Evolutionary conservation across 2,888 invertebrate genomes (phyloP).

Genomic region (Cecidostiba fungosa): DNA sequence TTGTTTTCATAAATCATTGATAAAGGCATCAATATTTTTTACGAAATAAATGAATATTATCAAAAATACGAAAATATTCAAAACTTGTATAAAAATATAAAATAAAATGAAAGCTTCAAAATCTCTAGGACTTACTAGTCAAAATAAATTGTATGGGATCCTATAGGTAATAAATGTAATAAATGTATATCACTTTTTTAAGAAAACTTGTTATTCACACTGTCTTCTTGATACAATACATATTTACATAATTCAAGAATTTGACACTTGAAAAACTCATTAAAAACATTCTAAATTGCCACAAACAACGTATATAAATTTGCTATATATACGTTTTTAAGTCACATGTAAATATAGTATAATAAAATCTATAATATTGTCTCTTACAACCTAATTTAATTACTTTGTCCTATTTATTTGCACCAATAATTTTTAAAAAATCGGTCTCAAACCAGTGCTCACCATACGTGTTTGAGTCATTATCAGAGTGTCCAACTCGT

Average conservation of each 20-base stretch:
- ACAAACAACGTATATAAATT: constrained; percentile 61
- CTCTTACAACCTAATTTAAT: constrained; percentile 54
- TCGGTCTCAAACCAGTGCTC: constrained; percentile 27
- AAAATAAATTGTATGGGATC: background rate
- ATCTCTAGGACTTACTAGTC: background rate
- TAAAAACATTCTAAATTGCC: constrained; percentile 60
- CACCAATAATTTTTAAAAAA: constrained; percentile 52
- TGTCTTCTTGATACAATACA: constrained; percentile 57
- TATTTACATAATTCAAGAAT: constrained; percentile 62
- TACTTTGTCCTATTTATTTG: constrained; percentile 56
- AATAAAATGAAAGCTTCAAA: background rate
- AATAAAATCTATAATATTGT: constrained; percentile 59
- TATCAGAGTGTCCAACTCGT: constrained; percentile 30
- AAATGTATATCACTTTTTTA: constrained; percentile 35
- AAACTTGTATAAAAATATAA: background rate
- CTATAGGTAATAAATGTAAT: background rate
- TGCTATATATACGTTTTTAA: constrained; percentile 48
- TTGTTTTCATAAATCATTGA: background rate
- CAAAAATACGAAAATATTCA: background rate
- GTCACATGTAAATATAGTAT: constrained; percentile 58
- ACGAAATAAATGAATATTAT: background rate
- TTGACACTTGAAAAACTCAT: constrained; percentile 50
- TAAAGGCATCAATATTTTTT: background rate
- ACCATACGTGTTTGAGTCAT: constrained; percentile 15
- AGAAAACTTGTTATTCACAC: constrained; percentile 61